Base-by-base conservation (phyloP, 2,888 invertebrate genomes). In the Leuctra nigra region DNA sequence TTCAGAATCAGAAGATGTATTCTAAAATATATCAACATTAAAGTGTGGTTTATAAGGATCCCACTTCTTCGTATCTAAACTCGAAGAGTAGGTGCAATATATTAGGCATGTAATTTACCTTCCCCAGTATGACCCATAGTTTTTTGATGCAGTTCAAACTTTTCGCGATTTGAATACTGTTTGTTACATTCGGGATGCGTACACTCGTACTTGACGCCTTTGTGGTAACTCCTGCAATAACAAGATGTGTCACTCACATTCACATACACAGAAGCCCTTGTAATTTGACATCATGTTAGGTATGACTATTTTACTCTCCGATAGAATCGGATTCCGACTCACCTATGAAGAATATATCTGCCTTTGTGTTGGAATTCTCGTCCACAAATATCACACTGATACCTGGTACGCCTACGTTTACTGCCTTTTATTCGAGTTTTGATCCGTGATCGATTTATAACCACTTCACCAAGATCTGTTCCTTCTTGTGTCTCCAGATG, bases 401-500 rank as follows among this genome's bases (percentile, higher is more conserved):
- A 79, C 62, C 72, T 72, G 29, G 70, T 68, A 61, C 71, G 64
- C 65, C 66, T 67, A 53, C 70, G 58, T 48, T 63, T 63, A 24
- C 69, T 68, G 25, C 69, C 68, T 54, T 73, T 71, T 4, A 80
- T 78, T 60, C 80, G 71, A 1, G 79, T 77, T 16, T 79, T 72
- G 0, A 78, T 77, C 61, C 79, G 75, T 22, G 76, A 77, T 59
- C 67, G 68, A 25, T 79, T 78, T 2, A 83, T 75, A 14, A 84
- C 78, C 1, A 82, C 72, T 66, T 84, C 82, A 0, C 83, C 84
- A 52, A 78, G 67, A 68, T 78, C 74, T 63, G 75, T 73, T 2
- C 81, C 80, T 61, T 79, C 75, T 1, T 80, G 76, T 20, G 78
- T 75, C 69, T 83, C 83, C 60, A 84, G 70, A 64, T 83, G 83